A percentile compares a stretch with the other conserved stretches of the same genome.
phyloP scores from a whole-genome alignment of 2,797 vertebrate species.

The Basileuterus tristriatus region DNA sequence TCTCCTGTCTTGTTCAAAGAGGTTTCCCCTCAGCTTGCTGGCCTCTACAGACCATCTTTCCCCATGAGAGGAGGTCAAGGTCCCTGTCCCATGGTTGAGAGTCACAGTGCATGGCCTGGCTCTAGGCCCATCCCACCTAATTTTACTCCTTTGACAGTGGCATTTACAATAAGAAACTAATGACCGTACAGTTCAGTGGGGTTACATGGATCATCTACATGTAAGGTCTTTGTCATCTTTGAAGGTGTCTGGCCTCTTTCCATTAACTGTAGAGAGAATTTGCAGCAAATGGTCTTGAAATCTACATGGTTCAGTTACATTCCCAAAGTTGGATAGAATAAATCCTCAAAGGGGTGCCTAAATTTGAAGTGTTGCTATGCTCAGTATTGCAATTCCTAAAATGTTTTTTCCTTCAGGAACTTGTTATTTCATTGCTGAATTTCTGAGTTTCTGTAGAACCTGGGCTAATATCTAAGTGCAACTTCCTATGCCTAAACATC shows the following conservation, averaged over 20 bases:
- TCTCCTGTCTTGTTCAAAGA: neutral
- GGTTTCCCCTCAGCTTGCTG: neutral
- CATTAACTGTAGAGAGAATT: neutral
- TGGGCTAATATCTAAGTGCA: neutral
- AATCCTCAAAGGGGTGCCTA: neutral
- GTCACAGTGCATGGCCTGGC: neutral
- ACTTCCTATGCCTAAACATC: neutral
- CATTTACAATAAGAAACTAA: neutral
- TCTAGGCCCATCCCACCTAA: neutral
- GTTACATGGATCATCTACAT: neutral
- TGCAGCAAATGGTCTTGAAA: neutral
- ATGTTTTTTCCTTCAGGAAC: neutral
- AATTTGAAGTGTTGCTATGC: neutral
- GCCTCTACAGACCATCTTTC: neutral
- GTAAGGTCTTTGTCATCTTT: neutral
- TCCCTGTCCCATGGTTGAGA: neutral
- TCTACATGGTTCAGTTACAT: neutral
- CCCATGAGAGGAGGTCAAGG: neutral
- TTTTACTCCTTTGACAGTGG: neutral
- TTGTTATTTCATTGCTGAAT: neutral
- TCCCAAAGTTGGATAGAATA: neutral
- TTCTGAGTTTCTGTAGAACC: neutral
- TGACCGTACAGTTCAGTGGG: neutral
- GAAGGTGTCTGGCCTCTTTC: neutral
- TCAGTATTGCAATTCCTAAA: neutral